Percentiles rank a stretch among this genome's conserved stretches.
These are phyloP conservation scores for Amblyopsis rosae DNA, from an alignment of 2,113 vertebrate species.

Conservation along the genomic window DNA sequence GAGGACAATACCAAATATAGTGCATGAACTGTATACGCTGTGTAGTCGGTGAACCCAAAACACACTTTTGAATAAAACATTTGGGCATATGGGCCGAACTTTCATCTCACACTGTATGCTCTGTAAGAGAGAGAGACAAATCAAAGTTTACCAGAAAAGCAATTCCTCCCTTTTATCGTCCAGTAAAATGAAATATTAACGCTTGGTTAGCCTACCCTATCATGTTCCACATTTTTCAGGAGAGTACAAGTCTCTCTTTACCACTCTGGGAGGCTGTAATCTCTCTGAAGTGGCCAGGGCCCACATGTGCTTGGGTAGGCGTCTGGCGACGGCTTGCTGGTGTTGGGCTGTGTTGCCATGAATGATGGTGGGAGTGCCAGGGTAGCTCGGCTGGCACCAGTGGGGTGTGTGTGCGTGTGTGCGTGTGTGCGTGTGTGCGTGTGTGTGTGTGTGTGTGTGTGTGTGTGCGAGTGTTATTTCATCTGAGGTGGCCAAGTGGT, in stretches of 20 bases:
- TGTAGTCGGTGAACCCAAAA: conserved; percentile 35
- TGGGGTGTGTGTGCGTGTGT: conserved; percentile 29
- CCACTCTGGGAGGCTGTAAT: conserved; percentile 23
- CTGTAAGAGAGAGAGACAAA: too few relatives aligned
- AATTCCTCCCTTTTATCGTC: not conserved
- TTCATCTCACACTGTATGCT: too few relatives aligned
- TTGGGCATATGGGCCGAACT: conserved; percentile 18
- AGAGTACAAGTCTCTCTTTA: conserved; percentile 7
- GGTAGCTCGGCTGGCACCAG: conserved; percentile 58
- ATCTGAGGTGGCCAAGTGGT: conserved; percentile 13
- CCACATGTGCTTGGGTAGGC: conserved; percentile 58
- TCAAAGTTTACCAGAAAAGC: too few relatives aligned
- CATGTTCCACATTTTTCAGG: conserved; percentile 45
- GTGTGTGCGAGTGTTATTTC: conserved; percentile 48
- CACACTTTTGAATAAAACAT: conserved; percentile 11
- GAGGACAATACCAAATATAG: not conserved
- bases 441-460: conserved; percentile 36
- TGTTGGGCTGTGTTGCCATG: conserved; percentile 54
- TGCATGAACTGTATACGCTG: not conserved
- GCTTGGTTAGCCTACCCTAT: conserved; percentile 29
- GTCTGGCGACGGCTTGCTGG: conserved; percentile 43
- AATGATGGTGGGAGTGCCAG: conserved; percentile 64
- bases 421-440: conserved; percentile 24
- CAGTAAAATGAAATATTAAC: conserved; percentile 35
- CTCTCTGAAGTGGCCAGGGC: conserved; percentile 59